A percentile compares a stretch with the other conserved stretches of the same genome.
Conservation (phyloP, 2,113 vertebrate species). For the Paratilapia polleni region DNA sequence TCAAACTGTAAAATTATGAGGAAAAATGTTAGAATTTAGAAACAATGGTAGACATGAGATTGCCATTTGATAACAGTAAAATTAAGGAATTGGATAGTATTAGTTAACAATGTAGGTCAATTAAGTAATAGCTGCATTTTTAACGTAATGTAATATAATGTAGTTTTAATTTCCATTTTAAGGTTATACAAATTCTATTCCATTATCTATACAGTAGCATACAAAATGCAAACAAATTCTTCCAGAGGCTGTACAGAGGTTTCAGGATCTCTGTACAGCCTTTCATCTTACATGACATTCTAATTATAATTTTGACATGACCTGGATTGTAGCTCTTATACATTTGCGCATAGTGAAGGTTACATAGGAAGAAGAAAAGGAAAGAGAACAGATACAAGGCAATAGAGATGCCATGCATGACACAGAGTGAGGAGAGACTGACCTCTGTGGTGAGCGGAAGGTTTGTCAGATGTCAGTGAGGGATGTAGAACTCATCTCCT, state of each 20-base stretch:
- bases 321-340: background rate
- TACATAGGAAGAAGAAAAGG: background rate
- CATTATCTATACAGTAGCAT: background rate
- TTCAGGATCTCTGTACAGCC: background rate
- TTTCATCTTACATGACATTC: background rate
- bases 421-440: background rate
- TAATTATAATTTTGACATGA: background rate
- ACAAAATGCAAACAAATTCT: background rate
- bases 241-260: background rate
- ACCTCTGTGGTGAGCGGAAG: conserved; percentile 41
- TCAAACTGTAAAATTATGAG: no score
- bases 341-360: background rate
- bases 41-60: background rate
- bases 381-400: background rate
- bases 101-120: background rate
- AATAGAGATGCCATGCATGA: background rate
- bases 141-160: background rate
- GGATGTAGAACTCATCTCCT: conserved; percentile 67
- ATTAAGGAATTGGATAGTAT: background rate
- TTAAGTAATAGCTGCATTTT: background rate
- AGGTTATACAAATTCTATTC: background rate
- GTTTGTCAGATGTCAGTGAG: conserved; percentile 71
- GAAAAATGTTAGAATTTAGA: no score
- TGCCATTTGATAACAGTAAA: background rate
- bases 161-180: background rate